Evolutionary conservation across 1,140 invertebrate genomes (phyloP).

Genomic region (Laupala kohalensis): DNA sequence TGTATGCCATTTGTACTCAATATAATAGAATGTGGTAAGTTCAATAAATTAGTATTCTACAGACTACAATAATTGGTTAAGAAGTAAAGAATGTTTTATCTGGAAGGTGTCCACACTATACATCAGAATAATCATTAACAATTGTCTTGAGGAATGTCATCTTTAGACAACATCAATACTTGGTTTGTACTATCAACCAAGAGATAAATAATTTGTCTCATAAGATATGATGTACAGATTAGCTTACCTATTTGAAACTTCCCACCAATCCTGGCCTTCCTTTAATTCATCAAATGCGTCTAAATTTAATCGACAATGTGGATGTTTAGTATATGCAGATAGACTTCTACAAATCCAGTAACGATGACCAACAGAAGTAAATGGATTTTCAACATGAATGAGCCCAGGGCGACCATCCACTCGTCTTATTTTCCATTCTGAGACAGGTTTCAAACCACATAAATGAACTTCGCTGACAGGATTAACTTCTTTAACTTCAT

Average conservation of each 20-base stretch:
- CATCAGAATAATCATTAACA: too few relatives aligned
- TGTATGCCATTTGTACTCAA: too few relatives aligned
- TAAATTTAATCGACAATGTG: constrained; percentile 63
- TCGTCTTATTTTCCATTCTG: background rate
- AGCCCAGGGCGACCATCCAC: constrained; percentile 37
- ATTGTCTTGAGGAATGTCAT: too few relatives aligned
- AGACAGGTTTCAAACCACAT: background rate
- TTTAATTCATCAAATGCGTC: constrained; percentile 37
- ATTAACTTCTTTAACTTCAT: background rate
- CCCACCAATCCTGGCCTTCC: constrained; percentile 34
- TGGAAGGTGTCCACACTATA: too few relatives aligned
- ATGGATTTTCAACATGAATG: constrained; percentile 72
- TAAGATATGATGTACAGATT: too few relatives aligned
- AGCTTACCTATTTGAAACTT: constrained; percentile 27
- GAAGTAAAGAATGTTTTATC: too few relatives aligned
- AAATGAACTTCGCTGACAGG: background rate
- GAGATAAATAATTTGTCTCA: too few relatives aligned
- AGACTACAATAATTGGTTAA: too few relatives aligned
- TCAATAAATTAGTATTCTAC: too few relatives aligned
- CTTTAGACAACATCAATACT: too few relatives aligned
- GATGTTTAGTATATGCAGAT: constrained; percentile 55
- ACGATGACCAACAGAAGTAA: constrained; percentile 57
- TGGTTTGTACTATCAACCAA: too few relatives aligned
- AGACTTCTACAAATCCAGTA: constrained; percentile 73
- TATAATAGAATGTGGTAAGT: too few relatives aligned